phyloP scores from a whole-genome alignment of 2,113 vertebrate genomes.

The Notarius quadriscutis region DNA sequence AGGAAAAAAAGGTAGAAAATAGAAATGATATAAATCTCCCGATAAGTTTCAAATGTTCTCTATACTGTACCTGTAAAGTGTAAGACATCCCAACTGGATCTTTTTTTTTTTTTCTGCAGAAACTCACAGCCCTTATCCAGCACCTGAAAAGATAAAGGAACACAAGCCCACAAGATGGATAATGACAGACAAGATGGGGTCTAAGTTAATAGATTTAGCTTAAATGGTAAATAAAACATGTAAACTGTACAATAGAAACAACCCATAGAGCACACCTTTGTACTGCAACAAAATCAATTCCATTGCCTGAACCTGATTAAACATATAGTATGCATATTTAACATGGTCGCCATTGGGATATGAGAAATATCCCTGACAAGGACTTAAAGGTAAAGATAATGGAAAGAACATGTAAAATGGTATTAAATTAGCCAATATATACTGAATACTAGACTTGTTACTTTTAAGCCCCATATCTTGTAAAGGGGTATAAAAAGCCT shows the following conservation, averaged over 20 bases:
- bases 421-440: constrained; percentile 21
- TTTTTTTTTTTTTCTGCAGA: background rate
- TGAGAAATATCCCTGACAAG: background rate
- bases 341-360: background rate
- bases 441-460: constrained; percentile 20
- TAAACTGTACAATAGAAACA: background rate
- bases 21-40: background rate
- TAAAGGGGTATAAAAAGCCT: background rate
- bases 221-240: background rate
- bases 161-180: background rate
- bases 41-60: background rate
- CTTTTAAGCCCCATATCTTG: constrained; percentile 9
- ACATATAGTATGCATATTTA: background rate
- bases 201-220: background rate
- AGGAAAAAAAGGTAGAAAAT: background rate
- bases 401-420: background rate
- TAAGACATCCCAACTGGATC: background rate
- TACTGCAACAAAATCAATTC: background rate
- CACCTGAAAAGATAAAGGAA: background rate
- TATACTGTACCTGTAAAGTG: background rate
- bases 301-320: background rate
- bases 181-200: background rate
- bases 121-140: background rate
- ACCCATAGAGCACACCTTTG: background rate
- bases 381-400: background rate